Conservation (phyloP, 1,140 invertebrate species). For the Pseudoatta argentina region DNA sequence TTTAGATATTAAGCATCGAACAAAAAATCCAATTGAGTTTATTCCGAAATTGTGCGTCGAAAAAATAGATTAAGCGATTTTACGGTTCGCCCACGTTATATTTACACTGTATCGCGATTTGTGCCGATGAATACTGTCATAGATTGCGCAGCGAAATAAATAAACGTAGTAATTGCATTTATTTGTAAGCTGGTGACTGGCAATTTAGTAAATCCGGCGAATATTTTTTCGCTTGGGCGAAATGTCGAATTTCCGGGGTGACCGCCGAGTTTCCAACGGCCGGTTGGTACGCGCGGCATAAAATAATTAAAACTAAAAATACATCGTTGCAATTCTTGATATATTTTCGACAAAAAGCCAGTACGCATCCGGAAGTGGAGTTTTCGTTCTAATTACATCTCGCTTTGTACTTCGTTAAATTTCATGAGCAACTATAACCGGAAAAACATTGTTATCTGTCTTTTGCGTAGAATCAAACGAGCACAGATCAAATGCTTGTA, state of each 20-base stretch:
- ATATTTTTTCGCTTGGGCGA: constrained; percentile 57
- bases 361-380: constrained; percentile 50
- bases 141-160: constrained; percentile 61
- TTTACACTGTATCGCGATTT: constrained; percentile 38
- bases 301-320: constrained; percentile 65
- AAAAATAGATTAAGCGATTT: constrained; percentile 54
- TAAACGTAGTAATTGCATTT: constrained; percentile 63
- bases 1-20: constrained; percentile 33
- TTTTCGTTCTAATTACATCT: constrained; percentile 61
- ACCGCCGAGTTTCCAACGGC: constrained; percentile 32
- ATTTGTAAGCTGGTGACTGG: constrained; percentile 62
- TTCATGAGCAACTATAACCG: constrained; percentile 52
- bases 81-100: constrained; percentile 7
- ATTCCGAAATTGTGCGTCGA: constrained; percentile 40
- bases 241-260: constrained; percentile 75
- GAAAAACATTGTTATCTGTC: constrained; percentile 53
- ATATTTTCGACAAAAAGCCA: constrained; percentile 56
- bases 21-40: constrained; percentile 49
- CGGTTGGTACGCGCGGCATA: constrained; percentile 15
- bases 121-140: constrained; percentile 57
- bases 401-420: constrained; percentile 62
- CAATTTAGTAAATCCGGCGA: constrained; percentile 60
- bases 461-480: constrained; percentile 49
- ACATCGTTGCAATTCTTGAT: constrained; percentile 62
- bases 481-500: constrained; percentile 39